Base-by-base conservation (phyloP, 1,140 invertebrate species). In the Drosophila willistoni region DNA sequence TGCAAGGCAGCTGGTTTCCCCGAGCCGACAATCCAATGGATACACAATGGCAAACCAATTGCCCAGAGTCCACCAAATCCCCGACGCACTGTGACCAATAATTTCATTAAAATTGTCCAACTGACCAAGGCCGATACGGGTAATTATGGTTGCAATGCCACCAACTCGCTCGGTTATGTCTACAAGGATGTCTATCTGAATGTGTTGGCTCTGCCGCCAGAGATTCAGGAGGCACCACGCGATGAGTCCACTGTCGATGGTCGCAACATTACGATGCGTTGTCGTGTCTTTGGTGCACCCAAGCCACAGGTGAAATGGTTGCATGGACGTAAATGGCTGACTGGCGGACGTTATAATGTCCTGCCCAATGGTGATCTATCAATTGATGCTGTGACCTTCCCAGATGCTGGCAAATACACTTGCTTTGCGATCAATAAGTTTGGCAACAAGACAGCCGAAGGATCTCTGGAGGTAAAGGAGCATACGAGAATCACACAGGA, bases 121-220 rank as follows among this genome's bases (percentile, higher is more conserved):
- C 93, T 99, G 17, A 93, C 94, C 14, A 98, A 98, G 92, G 94
- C 94, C 44, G 99, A 99, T 92, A 99, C 98, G 6, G 98, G 98
- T 68, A 99, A 99, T 92, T 98, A 99, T 90, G 98, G 99, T 56
- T 99, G 99, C 93, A 99, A 99, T 93, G 98, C 98, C 1, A 99
- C 98, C 68, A 99, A 99, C 92, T 96, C 96, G n/a, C 94, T 98
- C 76, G 99, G 99, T 34, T 99, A 99, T 93, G 97, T 99, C 12
- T 99, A 98, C 93, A 98, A 98, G 90, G 98, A 99, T 94, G 97
- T 99, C 47, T 99, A 97, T 90, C 95, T 99, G 6, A 99, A 99
- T 93, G 98, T 99, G 7, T 93, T 98, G 77, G 97, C 97, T 12
- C 93, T 99, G 61, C 95, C 97, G 36, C 98, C 99, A 17, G 96